Conservation (phyloP, 1,140 invertebrate species). For the Rhynchophorus ferrugineus region DNA sequence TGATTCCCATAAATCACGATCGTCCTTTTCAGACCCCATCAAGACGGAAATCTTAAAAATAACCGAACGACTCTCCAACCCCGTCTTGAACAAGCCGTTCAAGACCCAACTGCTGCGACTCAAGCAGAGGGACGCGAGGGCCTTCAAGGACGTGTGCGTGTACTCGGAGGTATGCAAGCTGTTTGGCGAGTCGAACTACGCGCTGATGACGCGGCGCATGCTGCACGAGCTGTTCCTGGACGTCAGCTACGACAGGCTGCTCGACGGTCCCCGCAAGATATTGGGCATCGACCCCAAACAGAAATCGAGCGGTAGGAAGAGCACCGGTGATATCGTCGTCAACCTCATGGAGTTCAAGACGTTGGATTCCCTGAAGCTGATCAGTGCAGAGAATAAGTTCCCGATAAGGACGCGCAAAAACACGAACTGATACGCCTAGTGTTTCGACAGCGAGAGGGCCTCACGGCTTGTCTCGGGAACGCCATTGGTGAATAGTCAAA, state of each 20-base stretch:
- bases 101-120: constrained; percentile 63
- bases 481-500: no score
- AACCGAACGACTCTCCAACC: constrained; percentile 60
- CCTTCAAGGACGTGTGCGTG: constrained; percentile 83
- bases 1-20: no score
- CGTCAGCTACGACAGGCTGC: constrained; percentile 61
- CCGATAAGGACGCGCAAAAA: constrained; percentile 32
- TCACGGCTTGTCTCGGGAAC: no score
- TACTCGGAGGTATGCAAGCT: constrained; percentile 86
- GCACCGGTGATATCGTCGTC: constrained; percentile 17
- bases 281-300: neutral
- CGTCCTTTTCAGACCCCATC: constrained; percentile 21
- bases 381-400: constrained; percentile 40
- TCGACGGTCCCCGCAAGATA: constrained; percentile 26
- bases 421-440: constrained; percentile 16
- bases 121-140: constrained; percentile 77
- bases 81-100: constrained; percentile 57
- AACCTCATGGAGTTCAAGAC: constrained; percentile 28
- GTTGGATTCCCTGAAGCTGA: constrained; percentile 36
- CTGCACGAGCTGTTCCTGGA: constrained; percentile 93
- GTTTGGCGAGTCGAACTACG: constrained; percentile 70
- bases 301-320: constrained; percentile 17
- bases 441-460: neutral
- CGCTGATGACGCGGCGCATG: constrained; percentile 76
- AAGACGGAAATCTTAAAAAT: constrained; percentile 49